Evolutionary conservation across 2,797 vertebrate species (phyloP), one percentile per base, ranked within the genome.

Genomic region (Eulemur albifrons): DNA sequence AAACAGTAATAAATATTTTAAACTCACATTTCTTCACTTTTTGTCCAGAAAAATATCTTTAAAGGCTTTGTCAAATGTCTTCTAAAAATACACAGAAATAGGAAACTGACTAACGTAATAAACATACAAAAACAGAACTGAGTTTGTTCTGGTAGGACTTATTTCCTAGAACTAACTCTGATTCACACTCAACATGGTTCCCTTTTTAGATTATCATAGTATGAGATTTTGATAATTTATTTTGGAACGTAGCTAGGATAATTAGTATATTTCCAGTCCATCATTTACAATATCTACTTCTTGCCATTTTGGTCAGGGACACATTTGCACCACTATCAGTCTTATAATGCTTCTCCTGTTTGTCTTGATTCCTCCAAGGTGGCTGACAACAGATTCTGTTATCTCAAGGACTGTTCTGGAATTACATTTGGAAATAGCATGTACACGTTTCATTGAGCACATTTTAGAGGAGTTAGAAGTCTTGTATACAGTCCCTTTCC

Each of bases 1-100:
- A 92, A 83, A 87, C 11, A 65, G 65, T 73, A 87, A 61, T 83
- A 80, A 88, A 61, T 61, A n/a, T 59, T 20, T 35, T 35, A 21
- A 79, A 87, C 27, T 95, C 61, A 82, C 21, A 77, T 95, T 83
- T 81, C 65, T 86, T 94, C 80, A 90, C n/a, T 92, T 80, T 88
- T 83, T 95, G 70, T 88, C 52, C 32, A 63, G 79, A 70, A 52
- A 25, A 1, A 27, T 57, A 61, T 45, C 70, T 84, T 96, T 82
- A 91, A 45, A 85, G 92, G 1, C n/a, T 76, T 90, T 93, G 48
- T 88, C 25, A 73, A 75, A 52, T 69, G 20, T 91, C 87, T 96
- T 91, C 63, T 81, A 79, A 88, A 97, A 77, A 63, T 54, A 70
- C 12, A 84, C 14, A 52, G 50, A 89, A 63, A 57, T 17, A 90